Percentiles rank a stretch among this genome's conserved stretches.
These are phyloP conservation scores for Oegoconia quadripuncta DNA, from an alignment of 2,888 invertebrate genomes.

Conservation along the genomic window DNA sequence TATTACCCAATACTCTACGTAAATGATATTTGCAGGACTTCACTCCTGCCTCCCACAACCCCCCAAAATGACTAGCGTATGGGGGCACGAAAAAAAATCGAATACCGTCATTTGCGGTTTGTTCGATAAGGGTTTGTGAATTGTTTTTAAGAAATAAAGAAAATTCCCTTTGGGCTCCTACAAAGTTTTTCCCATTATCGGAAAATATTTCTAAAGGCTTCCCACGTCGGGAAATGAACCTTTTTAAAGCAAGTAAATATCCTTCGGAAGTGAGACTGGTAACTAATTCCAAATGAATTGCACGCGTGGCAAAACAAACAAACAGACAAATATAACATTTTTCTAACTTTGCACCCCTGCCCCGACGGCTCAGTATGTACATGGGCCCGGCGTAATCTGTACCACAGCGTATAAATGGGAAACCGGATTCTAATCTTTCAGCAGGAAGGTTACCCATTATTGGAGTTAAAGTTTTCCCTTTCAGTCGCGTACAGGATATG, in stretches of 20 bases:
- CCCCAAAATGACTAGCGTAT: slow-evolving; percentile 17
- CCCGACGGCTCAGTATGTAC: slow-evolving; percentile 20
- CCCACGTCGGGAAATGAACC: slow-evolving; percentile 24
- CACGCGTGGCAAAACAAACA: slow-evolving; percentile 21
- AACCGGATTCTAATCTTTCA: slow-evolving; percentile 18
- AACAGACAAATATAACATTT: slow-evolving; percentile 25
- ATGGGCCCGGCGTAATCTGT: slow-evolving; percentile 27
- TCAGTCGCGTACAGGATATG: slow-evolving; percentile 15
- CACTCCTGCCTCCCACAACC: slow-evolving; percentile 16
- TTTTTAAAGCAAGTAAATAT: slow-evolving; percentile 21
- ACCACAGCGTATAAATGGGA: slow-evolving; percentile 21
- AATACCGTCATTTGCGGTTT: slow-evolving; percentile 8
- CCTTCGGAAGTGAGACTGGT: slow-evolving; percentile 17
- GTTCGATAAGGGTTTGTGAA: slow-evolving; percentile 5
- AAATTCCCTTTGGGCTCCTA: slow-evolving; percentile 19
- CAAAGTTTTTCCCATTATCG: slow-evolving; percentile 22
- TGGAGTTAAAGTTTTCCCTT: slow-evolving; percentile 9
- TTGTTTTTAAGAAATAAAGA: slow-evolving; percentile 13
- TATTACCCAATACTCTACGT: slow-evolving; percentile 1
- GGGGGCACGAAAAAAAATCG: slow-evolving; percentile 15
- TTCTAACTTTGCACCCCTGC: slow-evolving; percentile 18
- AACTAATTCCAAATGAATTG: slow-evolving; percentile 23
- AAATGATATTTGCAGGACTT: slow-evolving; percentile 12
- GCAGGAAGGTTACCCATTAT: slow-evolving; percentile 23
- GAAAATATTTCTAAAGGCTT: slow-evolving; percentile 24